phyloP scores from a whole-genome alignment of 2,113 vertebrate genomes.

The Argyrosomus japonicus region DNA sequence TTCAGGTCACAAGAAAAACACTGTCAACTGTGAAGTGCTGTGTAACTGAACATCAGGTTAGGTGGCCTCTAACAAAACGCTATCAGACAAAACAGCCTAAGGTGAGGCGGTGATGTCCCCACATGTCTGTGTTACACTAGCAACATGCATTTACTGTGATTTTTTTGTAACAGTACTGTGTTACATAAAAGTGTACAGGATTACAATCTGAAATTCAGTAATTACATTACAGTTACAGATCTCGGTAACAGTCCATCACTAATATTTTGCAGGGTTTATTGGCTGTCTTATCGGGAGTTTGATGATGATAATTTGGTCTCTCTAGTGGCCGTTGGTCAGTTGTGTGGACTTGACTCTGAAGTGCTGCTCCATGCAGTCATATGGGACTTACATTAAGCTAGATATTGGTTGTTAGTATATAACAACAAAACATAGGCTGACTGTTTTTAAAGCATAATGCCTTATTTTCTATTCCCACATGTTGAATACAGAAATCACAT shows the following conservation, averaged over 20 bases:
- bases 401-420: too few relatives aligned
- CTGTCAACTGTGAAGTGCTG: background rate
- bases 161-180: background rate
- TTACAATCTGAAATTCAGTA: background rate
- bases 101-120: background rate
- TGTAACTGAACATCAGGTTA: conserved; percentile 14
- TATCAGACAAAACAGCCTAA: conserved; percentile 13
- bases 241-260: background rate
- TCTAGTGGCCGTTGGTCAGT: too few relatives aligned
- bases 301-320: too few relatives aligned
- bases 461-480: background rate
- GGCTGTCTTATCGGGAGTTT: background rate
- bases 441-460: background rate
- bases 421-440: too few relatives aligned
- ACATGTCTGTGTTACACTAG: background rate
- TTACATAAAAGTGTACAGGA: background rate
- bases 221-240: background rate
- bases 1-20: conserved; percentile 23
- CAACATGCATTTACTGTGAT: background rate
- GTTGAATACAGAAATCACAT: background rate
- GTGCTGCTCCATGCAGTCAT: too few relatives aligned
- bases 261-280: background rate
- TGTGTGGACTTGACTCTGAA: too few relatives aligned
- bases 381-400: too few relatives aligned
- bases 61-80: conserved; percentile 13